phyloP scores from a whole-genome alignment of 2,113 vertebrate species.

The Pyxicephalus adspersus region DNA sequence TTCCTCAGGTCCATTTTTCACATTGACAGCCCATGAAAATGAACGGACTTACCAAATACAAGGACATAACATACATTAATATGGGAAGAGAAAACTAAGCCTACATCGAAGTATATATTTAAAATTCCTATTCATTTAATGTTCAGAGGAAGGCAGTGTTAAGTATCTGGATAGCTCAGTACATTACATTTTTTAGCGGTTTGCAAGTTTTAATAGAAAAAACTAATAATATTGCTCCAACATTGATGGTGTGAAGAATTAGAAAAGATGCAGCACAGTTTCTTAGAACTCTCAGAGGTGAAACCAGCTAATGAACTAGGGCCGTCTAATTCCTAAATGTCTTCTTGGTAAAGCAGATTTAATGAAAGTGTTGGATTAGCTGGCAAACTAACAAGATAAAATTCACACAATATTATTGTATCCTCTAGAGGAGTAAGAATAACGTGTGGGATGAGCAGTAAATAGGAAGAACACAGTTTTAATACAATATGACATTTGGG shows the following conservation, averaged over 20 bases:
- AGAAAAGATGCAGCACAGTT: conserved; percentile 50
- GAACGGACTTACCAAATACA: too few relatives aligned
- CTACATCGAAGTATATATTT: too few relatives aligned
- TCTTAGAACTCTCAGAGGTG: conserved; percentile 47
- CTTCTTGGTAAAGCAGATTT: conserved; percentile 60
- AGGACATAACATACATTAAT: too few relatives aligned
- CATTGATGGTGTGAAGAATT: conserved; percentile 28
- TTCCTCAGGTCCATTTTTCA: too few relatives aligned
- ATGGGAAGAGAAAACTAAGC: too few relatives aligned
- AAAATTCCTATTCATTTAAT: too few relatives aligned
- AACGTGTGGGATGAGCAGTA: conserved; percentile 46
- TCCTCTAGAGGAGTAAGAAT: conserved; percentile 44
- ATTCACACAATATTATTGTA: conserved; percentile 49
- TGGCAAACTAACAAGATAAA: conserved; percentile 56
- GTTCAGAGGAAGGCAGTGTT: too few relatives aligned
- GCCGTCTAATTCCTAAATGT: conserved; percentile 58
- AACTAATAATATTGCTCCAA: conserved; percentile 45
- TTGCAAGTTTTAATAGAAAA: too few relatives aligned
- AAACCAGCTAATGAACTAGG: conserved; percentile 59
- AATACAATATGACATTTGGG: background rate
- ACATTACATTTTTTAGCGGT: too few relatives aligned
- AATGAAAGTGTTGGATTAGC: conserved; percentile 57
- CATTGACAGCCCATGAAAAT: too few relatives aligned
- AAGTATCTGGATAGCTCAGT: too few relatives aligned
- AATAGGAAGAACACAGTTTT: conserved; percentile 32